Conservation (phyloP, 2,113 vertebrate genomes). For the Trichomycterus rosablanca region DNA sequence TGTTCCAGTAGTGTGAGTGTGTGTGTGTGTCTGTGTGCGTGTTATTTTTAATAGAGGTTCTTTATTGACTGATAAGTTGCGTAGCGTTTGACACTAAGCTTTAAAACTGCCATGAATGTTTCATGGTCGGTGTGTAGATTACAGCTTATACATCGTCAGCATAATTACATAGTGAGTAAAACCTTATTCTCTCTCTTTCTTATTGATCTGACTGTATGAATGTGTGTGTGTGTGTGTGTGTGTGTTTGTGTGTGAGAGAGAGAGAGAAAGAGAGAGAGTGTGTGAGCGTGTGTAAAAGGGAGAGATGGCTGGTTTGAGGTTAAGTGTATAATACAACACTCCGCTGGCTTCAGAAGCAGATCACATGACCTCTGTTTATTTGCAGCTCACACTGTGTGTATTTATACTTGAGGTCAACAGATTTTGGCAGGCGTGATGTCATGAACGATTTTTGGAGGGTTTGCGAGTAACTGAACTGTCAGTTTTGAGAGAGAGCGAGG, state of each 20-base stretch:
- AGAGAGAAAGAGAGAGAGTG: constrained; percentile 13
- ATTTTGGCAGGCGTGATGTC: not conserved
- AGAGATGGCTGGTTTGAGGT: not conserved
- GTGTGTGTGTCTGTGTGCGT: too few species aligned
- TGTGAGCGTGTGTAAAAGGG: constrained; percentile 5
- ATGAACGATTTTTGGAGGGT: not conserved
- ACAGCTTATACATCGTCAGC: constrained; percentile 37
- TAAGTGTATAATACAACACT: not conserved
- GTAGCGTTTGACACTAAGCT: too few species aligned
- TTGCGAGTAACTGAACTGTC: not conserved
- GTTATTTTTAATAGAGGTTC: too few species aligned
- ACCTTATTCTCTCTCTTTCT: constrained; percentile 40
- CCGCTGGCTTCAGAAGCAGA: constrained; percentile 3
- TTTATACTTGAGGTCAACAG: not conserved
- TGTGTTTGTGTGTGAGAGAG: too few species aligned
- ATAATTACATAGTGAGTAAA: constrained; percentile 41
- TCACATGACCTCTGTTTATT: constrained; percentile 6
- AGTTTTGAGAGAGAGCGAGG: too few species aligned
- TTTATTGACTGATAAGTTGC: too few species aligned
- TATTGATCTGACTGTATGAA: too few species aligned
- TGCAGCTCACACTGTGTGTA: not conserved
- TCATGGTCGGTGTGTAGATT: constrained; percentile 37
- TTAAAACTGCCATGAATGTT: constrained; percentile 28
- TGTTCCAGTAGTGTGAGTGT: too few species aligned
- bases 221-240: too few species aligned